These are phyloP conservation scores for Melieria picta DNA, from an alignment of 2,888 invertebrate species.

Conservation along the genomic window DNA sequence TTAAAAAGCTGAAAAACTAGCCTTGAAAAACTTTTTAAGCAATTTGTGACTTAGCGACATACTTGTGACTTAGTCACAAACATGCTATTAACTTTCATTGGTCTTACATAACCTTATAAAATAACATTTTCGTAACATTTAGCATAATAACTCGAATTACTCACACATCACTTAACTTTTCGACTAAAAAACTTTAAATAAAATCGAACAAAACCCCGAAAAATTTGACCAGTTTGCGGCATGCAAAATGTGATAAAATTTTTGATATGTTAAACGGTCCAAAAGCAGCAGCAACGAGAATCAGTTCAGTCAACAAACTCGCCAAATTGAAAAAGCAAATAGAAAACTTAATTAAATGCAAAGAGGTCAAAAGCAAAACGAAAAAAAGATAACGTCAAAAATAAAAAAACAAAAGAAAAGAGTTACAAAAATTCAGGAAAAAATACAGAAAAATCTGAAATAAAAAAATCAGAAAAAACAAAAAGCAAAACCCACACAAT, in stretches of 20 bases:
- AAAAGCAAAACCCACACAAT: background rate
- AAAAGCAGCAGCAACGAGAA: background rate
- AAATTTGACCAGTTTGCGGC: no score
- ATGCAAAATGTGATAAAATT: background rate
- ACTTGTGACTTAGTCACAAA: no score
- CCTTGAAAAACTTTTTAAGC: no score
- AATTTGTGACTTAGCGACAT: no score
- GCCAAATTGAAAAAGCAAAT: slow-evolving; percentile 22
- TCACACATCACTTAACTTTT: no score
- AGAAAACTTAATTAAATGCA: slow-evolving; percentile 13
- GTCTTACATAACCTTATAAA: no score
- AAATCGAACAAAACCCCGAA: no score
- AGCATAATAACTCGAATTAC: no score
- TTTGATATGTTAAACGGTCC: background rate
- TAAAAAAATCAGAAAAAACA: slow-evolving; percentile 5
- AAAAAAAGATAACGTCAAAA: slow-evolving; percentile 1
- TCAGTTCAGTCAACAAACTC: background rate
- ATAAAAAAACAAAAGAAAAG: background rate
- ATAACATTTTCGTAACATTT: no score
- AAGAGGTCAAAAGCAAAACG: background rate
- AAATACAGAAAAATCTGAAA: slow-evolving; percentile 6
- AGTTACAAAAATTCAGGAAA: background rate
- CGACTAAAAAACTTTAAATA: no score
- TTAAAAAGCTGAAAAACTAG: no score
- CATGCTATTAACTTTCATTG: no score